phyloP scores from a whole-genome alignment of 2,888 invertebrate species.

The Bombylius major region DNA sequence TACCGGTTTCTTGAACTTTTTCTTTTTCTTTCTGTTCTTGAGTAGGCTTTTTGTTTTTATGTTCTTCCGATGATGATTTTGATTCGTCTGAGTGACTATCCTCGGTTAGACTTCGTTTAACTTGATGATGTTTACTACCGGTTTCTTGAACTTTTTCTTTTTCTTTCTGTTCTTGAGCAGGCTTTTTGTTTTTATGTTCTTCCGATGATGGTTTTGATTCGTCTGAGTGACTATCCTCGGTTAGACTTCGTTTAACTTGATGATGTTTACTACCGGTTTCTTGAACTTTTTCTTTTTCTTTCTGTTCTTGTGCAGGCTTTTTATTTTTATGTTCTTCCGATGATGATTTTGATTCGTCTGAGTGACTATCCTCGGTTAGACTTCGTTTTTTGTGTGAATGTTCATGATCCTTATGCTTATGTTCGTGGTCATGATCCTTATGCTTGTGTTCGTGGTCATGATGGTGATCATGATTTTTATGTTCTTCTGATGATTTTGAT shows the following conservation, averaged over 20 bases:
- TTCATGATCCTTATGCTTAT: background rate
- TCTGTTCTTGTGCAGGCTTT: background rate
- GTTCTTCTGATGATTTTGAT: background rate
- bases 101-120: too few species aligned
- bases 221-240: background rate
- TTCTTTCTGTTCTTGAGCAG: too few species aligned
- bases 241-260: background rate
- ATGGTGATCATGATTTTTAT: background rate
- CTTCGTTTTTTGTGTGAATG: background rate
- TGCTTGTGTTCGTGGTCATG: background rate
- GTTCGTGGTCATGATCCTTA: background rate
- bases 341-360: background rate
- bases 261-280: background rate
- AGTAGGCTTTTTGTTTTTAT: too few species aligned
- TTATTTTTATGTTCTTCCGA: background rate
- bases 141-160: too few species aligned
- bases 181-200: too few species aligned
- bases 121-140: too few species aligned
- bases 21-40: too few species aligned
- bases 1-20: too few species aligned
- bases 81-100: too few species aligned
- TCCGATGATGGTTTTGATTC: background rate
- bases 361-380: background rate
- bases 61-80: too few species aligned
- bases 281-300: too few species aligned